Evolutionary conservation across 1,140 invertebrate species (phyloP).

Genomic region (Acromyrmex heyeri): DNA sequence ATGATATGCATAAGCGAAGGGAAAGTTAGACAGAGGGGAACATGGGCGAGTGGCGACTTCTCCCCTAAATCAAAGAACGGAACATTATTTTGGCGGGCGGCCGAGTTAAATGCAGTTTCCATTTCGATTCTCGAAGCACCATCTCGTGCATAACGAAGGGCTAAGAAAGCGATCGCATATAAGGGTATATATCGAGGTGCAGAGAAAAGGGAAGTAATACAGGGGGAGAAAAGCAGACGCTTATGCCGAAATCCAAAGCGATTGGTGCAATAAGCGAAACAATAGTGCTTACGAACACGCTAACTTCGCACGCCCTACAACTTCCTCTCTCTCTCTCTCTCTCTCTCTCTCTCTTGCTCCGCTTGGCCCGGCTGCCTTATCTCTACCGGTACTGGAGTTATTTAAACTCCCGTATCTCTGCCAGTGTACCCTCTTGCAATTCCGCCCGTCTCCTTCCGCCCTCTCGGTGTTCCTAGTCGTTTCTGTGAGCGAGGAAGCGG

Average conservation of each 20-base stretch:
- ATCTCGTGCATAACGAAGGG: slow-evolving; percentile 26
- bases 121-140: slow-evolving; percentile 51
- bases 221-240: slow-evolving; percentile 45
- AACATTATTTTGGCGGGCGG: slow-evolving; percentile 40
- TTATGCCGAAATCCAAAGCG: slow-evolving; percentile 76
- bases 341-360: neutral
- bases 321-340: slow-evolving; percentile 43
- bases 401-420: slow-evolving; percentile 79
- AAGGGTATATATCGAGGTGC: neutral
- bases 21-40: neutral
- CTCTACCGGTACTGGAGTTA: slow-evolving; percentile 72
- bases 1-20: slow-evolving; percentile 2
- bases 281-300: slow-evolving; percentile 77
- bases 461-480: slow-evolving; percentile 21
- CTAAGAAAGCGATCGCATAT: slow-evolving; percentile 1
- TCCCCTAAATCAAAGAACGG: slow-evolving; percentile 73
- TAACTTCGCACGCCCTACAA: slow-evolving; percentile 75
- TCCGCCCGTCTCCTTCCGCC: slow-evolving; percentile 21
- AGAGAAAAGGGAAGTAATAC: neutral
- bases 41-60: slow-evolving; percentile 42
- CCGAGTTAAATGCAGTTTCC: slow-evolving; percentile 72
- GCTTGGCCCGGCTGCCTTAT: slow-evolving; percentile 70
- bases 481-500: slow-evolving; percentile 35
- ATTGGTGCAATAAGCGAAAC: slow-evolving; percentile 79
- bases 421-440: slow-evolving; percentile 36